Base-by-base conservation (phyloP, 2,797 vertebrate genomes). In the Mastacembelus armatus region DNA sequence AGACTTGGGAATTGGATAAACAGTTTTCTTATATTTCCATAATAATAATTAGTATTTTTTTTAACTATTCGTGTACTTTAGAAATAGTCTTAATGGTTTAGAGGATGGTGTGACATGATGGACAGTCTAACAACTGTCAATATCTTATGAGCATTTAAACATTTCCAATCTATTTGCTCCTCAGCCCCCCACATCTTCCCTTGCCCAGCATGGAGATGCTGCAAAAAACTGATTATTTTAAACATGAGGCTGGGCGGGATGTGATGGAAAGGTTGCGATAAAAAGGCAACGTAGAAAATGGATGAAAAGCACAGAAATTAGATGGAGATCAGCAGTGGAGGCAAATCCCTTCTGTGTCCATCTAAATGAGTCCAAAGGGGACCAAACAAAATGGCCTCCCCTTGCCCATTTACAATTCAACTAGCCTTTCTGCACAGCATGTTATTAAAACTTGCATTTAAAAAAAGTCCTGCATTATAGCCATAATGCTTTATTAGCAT, bases 151-250 rank as follows among this genome's bases (percentile, higher is more conserved):
- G n/a, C n/a, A n/a, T n/a, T n/a, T n/a, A n/a, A n/a, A n/a, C n/a
- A n/a, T n/a, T n/a, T n/a, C n/a, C n/a, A n/a, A 93, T 94, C 93
- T 93, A 92, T 93, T 76, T 62, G 61, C 32, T 15, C n/a, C 16
- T 39, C 48, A 35, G 14, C 21, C 33, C 42, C 22, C 57, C 54
- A 27, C 18, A 42, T 48, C 59, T 48, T 58, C 48, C 57, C 61
- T 70, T 63, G 71, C 65, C 72, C 67, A 58, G 69, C 48, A 60
- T 91, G 91, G 90, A 94, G 89, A 95, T 93, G 91, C 92, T 93
- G 93, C 88, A 51, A 94, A 95, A 94, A 95, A 96, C 89, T 93
- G 93, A 97, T 97, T 95, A 95, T 94, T 96, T 96, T 95, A 95
- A 95, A 97, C 96, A 96, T 95, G 88, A 92, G 83, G 85, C 82